phyloP scores from a whole-genome alignment of 1,140 invertebrate species.

The Drosophila dunni region DNA sequence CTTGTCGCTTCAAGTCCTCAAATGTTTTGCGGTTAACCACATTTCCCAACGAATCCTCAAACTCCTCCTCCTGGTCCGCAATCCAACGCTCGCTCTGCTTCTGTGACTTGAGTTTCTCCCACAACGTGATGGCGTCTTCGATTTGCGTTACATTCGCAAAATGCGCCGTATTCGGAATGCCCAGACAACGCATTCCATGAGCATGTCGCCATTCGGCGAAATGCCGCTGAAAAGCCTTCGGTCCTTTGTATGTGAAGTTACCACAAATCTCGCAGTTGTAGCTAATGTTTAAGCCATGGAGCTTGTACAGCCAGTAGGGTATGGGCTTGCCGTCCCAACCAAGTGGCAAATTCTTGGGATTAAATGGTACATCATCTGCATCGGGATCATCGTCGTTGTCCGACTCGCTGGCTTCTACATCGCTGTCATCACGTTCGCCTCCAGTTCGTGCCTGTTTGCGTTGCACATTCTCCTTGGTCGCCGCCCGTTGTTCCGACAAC shows the following conservation, averaged over 20 bases:
- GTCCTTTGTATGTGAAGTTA: constrained; percentile 99
- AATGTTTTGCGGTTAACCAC: constrained; percentile 99
- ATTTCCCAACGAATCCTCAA: constrained; percentile 99
- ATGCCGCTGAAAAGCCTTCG: constrained; percentile 99
- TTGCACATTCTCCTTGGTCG: constrained; percentile 99
- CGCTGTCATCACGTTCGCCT: constrained; percentile 96
- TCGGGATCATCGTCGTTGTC: constrained; percentile 94
- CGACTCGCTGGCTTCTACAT: constrained; percentile 95
- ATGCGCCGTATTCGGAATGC: constrained; percentile 99
- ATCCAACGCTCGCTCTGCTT: constrained; percentile 98
- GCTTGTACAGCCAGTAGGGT: constrained; percentile 99
- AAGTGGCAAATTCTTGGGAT: constrained; percentile 99
- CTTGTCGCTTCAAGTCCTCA: constrained; percentile 99
- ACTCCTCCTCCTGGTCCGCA: constrained; percentile 98
- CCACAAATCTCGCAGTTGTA: constrained; percentile 99
- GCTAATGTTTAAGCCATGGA: constrained; percentile 99
- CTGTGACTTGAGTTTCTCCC: constrained; percentile 98
- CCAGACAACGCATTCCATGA: constrained; percentile 99
- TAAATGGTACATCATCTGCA: constrained; percentile 98
- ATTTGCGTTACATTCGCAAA: constrained; percentile 99
- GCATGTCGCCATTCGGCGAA: constrained; percentile 99
- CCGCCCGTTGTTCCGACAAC: constrained; percentile 92
- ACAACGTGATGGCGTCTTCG: constrained; percentile 98
- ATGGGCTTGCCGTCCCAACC: constrained; percentile 99
- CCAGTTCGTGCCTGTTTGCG: constrained; percentile 98